Percentiles rank a stretch among this genome's conserved stretches.
Evolutionary conservation across 2,797 vertebrate genomes (phyloP).

Genomic region (Ciconia nigra): DNA sequence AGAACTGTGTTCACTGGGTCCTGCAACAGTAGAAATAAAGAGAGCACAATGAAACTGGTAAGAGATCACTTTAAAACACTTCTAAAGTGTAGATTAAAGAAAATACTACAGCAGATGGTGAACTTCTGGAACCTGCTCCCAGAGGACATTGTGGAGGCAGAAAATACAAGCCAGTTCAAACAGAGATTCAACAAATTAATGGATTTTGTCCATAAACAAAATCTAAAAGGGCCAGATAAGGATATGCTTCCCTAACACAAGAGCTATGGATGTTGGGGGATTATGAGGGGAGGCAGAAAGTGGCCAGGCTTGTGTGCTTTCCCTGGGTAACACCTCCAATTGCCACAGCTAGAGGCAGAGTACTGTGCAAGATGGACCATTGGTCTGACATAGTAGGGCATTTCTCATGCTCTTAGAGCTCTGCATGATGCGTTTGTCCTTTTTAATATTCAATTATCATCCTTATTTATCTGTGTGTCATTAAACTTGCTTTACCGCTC

Average conservation of each 20-base stretch:
- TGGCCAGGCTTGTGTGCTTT: neutral
- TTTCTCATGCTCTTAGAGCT: neutral
- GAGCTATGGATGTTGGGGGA: neutral
- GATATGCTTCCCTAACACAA: neutral
- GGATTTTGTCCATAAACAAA: neutral
- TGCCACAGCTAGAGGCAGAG: neutral
- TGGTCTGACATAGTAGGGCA: neutral
- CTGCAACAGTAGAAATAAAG: neutral
- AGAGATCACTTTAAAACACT: neutral
- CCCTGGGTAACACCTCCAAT: neutral
- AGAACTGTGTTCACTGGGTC: neutral
- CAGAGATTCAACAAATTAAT: neutral
- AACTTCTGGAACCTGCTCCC: neutral
- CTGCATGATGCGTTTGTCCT: neutral
- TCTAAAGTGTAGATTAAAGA: neutral
- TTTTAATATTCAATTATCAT: neutral
- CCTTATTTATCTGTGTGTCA: neutral
- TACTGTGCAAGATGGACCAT: neutral
- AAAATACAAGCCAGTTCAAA: neutral
- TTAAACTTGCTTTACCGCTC: neutral
- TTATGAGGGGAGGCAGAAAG: neutral
- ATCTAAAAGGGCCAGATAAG: neutral
- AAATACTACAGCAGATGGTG: neutral
- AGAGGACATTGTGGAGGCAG: neutral
- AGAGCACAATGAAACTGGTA: accelerated